Evolutionary conservation across 2,113 vertebrate species (phyloP), one percentile per base, ranked within the genome.

Genomic region (Microtus richardsoni): DNA sequence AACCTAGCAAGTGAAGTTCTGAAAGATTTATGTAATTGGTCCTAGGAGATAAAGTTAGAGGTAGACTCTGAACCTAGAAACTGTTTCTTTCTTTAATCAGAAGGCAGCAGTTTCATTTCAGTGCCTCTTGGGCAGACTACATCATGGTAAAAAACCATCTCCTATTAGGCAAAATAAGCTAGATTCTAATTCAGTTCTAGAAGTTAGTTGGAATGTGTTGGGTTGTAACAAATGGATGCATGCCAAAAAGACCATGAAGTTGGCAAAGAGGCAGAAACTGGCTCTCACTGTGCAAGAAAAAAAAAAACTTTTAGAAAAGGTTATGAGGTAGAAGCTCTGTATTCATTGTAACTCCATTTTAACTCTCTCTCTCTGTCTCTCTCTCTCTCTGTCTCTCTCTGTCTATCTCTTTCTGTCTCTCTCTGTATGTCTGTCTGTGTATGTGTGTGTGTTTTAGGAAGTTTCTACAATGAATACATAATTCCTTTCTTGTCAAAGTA

Each of bases 131-230:
- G 73, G 26, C n/a, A 88, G 77, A 74, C 17, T 80, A 13, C 22
- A 73, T 73, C 39, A 17, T 49, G 54, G 39, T 95, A 52, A 73
- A 94, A 90, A 89, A 54, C 0, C 28, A 88, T 49, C 28, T 54
- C 49, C 70, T 21, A 1, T 71, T 64, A 86, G 41, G 54, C 10
- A 70, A 73, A 33, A 75, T 74, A 75, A 49, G 11, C 26, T 70
- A 86, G 41, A 75, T 30, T 66, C n/a, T 58, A 91, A 84, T 71
- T 88, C 21, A 77, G 16, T 22, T 44, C 73, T 80, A 41, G 86
- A 94, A 95, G 92, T n/a, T 73, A 94, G 68, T 79, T 85, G 74
- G 14, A 95, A 79, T 91, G 79, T 88, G 6, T 5, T 79, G 44
- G 77, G n/a, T 95, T 87, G 71, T 58, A 89, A 92, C 41, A 87